Conservation (phyloP, 1,140 invertebrate genomes). For the Lepidurus apus region DNA sequence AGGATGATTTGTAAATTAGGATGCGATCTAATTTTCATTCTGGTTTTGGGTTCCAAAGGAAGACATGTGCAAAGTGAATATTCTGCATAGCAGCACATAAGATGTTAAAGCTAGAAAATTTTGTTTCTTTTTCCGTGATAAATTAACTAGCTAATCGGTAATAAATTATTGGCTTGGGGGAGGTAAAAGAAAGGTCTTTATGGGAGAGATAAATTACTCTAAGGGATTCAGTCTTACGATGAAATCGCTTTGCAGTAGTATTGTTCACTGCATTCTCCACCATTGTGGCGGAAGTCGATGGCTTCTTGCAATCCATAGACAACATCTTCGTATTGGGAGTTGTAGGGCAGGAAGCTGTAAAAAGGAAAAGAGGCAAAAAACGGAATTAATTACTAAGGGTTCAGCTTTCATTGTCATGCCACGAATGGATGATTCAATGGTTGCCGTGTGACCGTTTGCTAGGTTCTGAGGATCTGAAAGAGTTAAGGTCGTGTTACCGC, state of each 20-base stretch:
- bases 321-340: constrained; percentile 41
- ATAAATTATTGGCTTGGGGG: constrained; percentile 21
- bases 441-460: background rate
- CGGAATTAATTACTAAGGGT: background rate
- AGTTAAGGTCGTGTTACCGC: no score
- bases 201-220: background rate
- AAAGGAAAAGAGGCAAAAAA: constrained; percentile 29
- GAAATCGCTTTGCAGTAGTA: constrained; percentile 38
- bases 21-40: background rate
- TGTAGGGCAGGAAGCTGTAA: constrained; percentile 39
- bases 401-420: background rate
- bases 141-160: background rate
- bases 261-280: constrained; percentile 39
- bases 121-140: background rate
- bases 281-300: constrained; percentile 38
- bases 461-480: no score
- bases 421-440: background rate
- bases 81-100: constrained; percentile 10
- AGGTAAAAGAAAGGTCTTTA: background rate
- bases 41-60: background rate
- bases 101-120: background rate
- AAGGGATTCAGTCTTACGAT: background rate
- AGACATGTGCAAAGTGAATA: background rate
- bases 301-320: constrained; percentile 41
- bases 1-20: no score